phyloP scores from a whole-genome alignment of 2,888 invertebrate genomes.

The Mythimna vitellina region DNA sequence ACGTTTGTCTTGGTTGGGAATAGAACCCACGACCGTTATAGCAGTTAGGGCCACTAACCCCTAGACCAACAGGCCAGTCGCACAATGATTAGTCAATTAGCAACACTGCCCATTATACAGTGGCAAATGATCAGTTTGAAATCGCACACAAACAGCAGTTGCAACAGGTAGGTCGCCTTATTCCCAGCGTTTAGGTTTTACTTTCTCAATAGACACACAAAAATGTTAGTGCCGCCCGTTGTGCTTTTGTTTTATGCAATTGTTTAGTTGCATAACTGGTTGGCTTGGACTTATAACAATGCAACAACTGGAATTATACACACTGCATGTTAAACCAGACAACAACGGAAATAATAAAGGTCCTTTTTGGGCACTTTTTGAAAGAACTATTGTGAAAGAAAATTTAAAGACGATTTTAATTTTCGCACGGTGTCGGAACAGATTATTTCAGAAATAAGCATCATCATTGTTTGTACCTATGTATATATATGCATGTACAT shows the following conservation, averaged over 20 bases:
- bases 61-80: too few species aligned
- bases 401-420: too few species aligned
- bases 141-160: background rate
- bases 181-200: conserved; percentile 29
- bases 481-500: too few species aligned
- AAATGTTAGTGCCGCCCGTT: conserved; percentile 45
- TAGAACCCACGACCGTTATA: too few species aligned
- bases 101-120: background rate
- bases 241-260: conserved; percentile 76
- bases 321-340: conserved; percentile 37
- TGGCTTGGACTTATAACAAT: conserved; percentile 67
- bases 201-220: conserved; percentile 58
- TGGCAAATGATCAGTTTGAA: background rate
- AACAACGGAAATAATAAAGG: background rate
- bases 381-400: too few species aligned
- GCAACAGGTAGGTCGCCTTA: conserved; percentile 9
- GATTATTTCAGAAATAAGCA: too few species aligned
- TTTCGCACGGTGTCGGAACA: too few species aligned
- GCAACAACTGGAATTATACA: conserved; percentile 56
- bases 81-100: background rate
- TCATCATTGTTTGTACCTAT: too few species aligned
- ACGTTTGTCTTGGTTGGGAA: too few species aligned
- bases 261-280: conserved; percentile 73
- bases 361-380: background rate
- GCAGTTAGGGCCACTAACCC: too few species aligned